phyloP scores from a whole-genome alignment of 1,140 invertebrate species.

The Drosophila parvula region DNA sequence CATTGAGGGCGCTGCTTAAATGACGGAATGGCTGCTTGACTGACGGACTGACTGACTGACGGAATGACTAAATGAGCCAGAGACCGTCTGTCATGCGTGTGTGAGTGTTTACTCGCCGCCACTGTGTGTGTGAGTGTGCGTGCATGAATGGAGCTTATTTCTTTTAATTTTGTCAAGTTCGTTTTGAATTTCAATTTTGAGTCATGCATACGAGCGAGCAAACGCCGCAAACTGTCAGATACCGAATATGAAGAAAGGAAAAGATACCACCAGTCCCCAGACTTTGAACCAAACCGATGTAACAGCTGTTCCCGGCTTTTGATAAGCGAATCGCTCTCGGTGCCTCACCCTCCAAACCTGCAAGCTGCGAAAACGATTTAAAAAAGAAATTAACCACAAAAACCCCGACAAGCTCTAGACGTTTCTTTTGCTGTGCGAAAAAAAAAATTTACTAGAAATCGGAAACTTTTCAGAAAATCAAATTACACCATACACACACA shows the following conservation, averaged over 20 bases:
- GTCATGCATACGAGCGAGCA: constrained; percentile 59
- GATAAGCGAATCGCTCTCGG: constrained; percentile 57
- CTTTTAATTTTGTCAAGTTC: constrained; percentile 83
- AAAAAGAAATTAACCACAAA: constrained; percentile 83
- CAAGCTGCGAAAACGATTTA: constrained; percentile 74
- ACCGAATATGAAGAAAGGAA: constrained; percentile 34
- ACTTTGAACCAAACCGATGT: constrained; percentile 44
- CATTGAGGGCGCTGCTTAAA: constrained; percentile 76
- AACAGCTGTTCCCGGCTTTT: constrained; percentile 72
- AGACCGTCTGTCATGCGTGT: constrained; percentile 63
- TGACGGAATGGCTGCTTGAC: constrained; percentile 42
- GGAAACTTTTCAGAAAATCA: constrained; percentile 82
- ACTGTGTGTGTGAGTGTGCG: constrained; percentile 41
- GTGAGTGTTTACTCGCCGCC: constrained; percentile 49
- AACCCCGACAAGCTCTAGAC: constrained; percentile 67
- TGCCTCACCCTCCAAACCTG: background rate
- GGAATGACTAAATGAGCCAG: constrained; percentile 38
- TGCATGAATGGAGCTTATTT: constrained; percentile 82
- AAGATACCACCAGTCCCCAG: constrained; percentile 7
- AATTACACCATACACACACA: constrained; percentile 66
- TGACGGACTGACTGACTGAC: constrained; percentile 41
- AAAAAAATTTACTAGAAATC: constrained; percentile 77
- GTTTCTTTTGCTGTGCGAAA: constrained; percentile 67
- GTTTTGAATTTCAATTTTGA: constrained; percentile 83
- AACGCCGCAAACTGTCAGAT: constrained; percentile 48